phyloP scores from a whole-genome alignment of 2,797 vertebrate species.

The Pangasius macronema region DNA sequence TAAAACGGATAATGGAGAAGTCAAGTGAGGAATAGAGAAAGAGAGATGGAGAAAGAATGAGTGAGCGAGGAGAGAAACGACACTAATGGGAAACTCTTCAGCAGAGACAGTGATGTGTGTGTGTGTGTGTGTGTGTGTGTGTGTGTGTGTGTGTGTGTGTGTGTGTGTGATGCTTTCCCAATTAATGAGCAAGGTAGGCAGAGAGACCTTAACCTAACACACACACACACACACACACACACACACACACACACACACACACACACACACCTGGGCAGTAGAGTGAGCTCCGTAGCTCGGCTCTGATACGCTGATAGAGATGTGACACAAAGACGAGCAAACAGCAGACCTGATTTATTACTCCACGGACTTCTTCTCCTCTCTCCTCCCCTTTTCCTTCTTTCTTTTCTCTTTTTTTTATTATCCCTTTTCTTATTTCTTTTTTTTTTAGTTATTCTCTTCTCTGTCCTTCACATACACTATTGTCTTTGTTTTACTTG shows the following conservation, averaged over 20 bases:
- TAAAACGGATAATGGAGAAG: neutral
- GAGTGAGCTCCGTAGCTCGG: neutral
- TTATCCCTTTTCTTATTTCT: neutral
- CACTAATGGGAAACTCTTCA: constrained; percentile 1
- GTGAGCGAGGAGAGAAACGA: neutral
- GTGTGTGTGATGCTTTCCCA: neutral
- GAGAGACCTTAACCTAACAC: neutral
- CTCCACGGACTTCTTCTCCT: neutral
- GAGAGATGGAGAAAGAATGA: neutral
- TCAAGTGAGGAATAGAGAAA: neutral
- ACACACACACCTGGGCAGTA: neutral
- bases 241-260: neutral
- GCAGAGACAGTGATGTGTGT: neutral
- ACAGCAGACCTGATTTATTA: neutral
- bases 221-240: neutral
- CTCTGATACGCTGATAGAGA: neutral
- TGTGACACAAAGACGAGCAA: neutral
- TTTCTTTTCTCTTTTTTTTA: neutral
- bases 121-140: neutral
- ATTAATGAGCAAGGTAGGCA: neutral
- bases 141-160: constrained; percentile 10
- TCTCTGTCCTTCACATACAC: neutral
- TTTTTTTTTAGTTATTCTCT: neutral
- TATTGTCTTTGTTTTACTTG: neutral
- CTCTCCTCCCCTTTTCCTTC: too few relatives aligned